Evolutionary conservation across 2,113 vertebrate genomes (phyloP).

Genomic region (Cryptotis parvus): DNA sequence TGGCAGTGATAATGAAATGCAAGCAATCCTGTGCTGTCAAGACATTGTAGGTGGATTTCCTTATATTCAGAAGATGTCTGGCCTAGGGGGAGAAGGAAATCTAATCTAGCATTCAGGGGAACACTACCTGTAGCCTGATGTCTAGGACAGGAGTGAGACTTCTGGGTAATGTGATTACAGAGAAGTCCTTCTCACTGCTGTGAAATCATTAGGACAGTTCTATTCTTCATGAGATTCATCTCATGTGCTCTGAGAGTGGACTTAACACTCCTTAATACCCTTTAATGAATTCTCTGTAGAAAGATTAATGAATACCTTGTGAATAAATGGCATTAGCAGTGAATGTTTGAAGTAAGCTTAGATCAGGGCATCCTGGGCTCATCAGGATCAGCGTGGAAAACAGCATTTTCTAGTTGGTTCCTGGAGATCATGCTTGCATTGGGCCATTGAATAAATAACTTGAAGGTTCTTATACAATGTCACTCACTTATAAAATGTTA

Average conservation of each 20-base stretch:
- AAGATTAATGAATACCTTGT: background rate
- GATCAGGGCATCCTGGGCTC: background rate
- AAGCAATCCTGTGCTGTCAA: slow-evolving; percentile 57
- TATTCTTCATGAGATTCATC: slow-evolving; percentile 30
- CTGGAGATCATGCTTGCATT: background rate
- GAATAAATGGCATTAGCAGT: background rate
- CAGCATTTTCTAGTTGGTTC: slow-evolving; percentile 36
- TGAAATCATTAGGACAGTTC: slow-evolving; percentile 19
- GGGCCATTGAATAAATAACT: background rate
- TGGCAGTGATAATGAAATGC: slow-evolving; percentile 55
- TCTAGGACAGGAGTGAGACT: slow-evolving; percentile 50
- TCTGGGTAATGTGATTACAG: slow-evolving; percentile 11
- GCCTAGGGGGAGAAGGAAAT: slow-evolving; percentile 19
- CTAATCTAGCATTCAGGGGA: slow-evolving; percentile 50
- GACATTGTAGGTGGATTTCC: slow-evolving; percentile 44
- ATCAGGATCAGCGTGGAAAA: background rate
- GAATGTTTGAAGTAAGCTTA: background rate
- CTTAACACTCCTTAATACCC: background rate
- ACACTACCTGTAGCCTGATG: background rate
- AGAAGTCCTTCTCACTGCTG: background rate
- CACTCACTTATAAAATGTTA: slow-evolving; percentile 12
- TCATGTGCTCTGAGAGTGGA: slow-evolving; percentile 16
- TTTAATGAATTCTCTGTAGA: background rate
- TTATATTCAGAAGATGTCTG: slow-evolving; percentile 39
- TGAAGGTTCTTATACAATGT: background rate